These are phyloP conservation scores for Thecophora atra DNA, from an alignment of 2,888 invertebrate genomes.

Conservation along the genomic window DNA sequence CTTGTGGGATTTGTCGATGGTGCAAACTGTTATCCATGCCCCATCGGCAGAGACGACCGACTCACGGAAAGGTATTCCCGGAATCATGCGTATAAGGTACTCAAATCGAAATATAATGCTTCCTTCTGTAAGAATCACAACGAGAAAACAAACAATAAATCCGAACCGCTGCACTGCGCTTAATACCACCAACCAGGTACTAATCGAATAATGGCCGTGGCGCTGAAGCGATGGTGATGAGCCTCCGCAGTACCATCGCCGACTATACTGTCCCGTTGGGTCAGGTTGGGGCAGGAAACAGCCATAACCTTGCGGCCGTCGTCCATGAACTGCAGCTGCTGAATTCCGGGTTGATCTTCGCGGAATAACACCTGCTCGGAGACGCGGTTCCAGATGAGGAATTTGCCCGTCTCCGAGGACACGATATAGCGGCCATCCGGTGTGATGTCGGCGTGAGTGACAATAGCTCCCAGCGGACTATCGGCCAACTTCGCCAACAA, in stretches of 20 bases:
- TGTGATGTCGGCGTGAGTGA: constrained; percentile 91
- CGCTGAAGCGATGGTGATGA: constrained; percentile 69
- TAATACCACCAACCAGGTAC: constrained; percentile 72
- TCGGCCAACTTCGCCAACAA: constrained; percentile 89
- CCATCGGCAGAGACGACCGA: constrained; percentile 86
- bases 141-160: neutral
- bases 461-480: constrained; percentile 91
- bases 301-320: constrained; percentile 64
- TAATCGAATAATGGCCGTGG: constrained; percentile 74
- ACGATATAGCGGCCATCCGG: constrained; percentile 84
- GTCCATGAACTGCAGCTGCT: constrained; percentile 65
- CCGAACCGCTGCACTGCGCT: neutral
- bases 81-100: constrained; percentile 78
- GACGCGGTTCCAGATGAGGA: constrained; percentile 87
- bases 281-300: constrained; percentile 64
- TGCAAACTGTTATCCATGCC: constrained; percentile 78
- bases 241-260: constrained; percentile 64
- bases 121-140: constrained; percentile 70
- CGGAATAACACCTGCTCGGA: constrained; percentile 75
- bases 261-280: constrained; percentile 64
- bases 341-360: constrained; percentile 76
- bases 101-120: constrained; percentile 82
- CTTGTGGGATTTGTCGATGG: constrained; percentile 82
- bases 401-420: constrained; percentile 91
- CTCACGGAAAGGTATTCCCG: constrained; percentile 76